phyloP scores from a whole-genome alignment of 2,888 invertebrate species.

The Hecatera dysodea region DNA sequence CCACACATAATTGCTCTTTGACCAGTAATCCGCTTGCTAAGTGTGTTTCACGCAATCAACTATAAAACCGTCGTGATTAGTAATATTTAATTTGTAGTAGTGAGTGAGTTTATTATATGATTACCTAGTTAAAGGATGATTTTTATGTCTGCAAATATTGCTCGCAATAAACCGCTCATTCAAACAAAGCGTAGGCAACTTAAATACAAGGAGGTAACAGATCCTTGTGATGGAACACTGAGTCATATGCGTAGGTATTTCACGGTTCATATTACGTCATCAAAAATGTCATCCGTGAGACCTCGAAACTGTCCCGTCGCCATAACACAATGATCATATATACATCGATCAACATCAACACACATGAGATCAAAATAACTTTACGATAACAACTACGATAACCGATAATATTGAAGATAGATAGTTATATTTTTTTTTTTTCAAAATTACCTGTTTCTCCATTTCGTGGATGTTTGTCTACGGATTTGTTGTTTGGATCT shows the following conservation, averaged over 20 bases:
- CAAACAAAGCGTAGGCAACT: conserved; percentile 26
- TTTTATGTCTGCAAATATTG: not conserved
- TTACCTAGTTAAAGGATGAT: not conserved
- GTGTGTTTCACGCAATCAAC: conserved; percentile 26
- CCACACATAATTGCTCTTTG: conserved; percentile 39
- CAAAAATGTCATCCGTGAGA: conserved; percentile 65
- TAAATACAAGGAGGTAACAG: conserved; percentile 39
- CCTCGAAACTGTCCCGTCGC: conserved; percentile 68
- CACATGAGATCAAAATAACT: conserved; percentile 73
- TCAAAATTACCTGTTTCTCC: conserved; percentile 80
- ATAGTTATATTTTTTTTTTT: not conserved
- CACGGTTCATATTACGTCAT: conserved; percentile 68
- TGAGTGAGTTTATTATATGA: not conserved
- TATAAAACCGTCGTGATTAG: conserved; percentile 16
- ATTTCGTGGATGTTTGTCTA: conserved; percentile 75
- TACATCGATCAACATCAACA: conserved; percentile 80
- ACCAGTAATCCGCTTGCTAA: conserved; percentile 42
- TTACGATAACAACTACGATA: conserved; percentile 65
- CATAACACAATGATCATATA: conserved; percentile 70
- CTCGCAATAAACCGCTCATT: conserved; percentile 1
- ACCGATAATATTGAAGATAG: conserved; percentile 32
- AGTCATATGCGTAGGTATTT: conserved; percentile 64
- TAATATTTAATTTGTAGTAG: not conserved
- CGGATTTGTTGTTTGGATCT: conserved; percentile 72
- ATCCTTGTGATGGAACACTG: conserved; percentile 58